Evolutionary conservation across 2,113 vertebrate species (phyloP), one percentile per base, ranked within the genome.

Genomic region (Scatophagus argus): DNA sequence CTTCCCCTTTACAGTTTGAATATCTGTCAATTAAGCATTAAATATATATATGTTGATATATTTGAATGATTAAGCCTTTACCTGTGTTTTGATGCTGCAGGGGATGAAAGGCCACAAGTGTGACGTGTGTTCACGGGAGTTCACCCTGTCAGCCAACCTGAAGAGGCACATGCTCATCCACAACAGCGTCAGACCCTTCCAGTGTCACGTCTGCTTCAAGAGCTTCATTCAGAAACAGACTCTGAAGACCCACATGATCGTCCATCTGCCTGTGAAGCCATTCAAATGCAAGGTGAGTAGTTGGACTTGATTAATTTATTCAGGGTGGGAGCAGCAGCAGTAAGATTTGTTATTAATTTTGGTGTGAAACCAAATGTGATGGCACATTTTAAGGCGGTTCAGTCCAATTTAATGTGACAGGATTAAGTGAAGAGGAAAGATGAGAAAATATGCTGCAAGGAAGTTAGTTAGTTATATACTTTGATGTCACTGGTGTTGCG

Each of bases 181-280:
- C 86, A 98, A 97, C 95, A 99, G 98, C 0, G 96, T 99, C 39
- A 94, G 98, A 10, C 97, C 98, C 44, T 98, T 98, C 94, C 98
- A 99, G 95, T 99, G 97, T 91, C 98, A 99, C 89, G 96, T 99
- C 88, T 99, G 98, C 95, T 99, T 99, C 94, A 99, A 99, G 95
- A 98, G 97, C 74, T 99, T 99, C 4, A 98, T 98, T 92, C 98
- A 99, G 95, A 99, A 99, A 94, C 98, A 99, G 94, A 99, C 98
- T 0, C 96, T 99, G 77, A 99, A 99, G 95, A 99, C 98, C 6
- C 98, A 99, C 94, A 99, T 99, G 98, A 98, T 99, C 29, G 98
- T 99, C 81, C 98, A 99, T 93, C 96, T 98, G 0, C 97, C 97
- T 0, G 97, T 98, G 88, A 99, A 99, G 89, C 98, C 98, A 0